Evolutionary conservation across 2,113 vertebrate species (phyloP).

Genomic region (Casuarius casuarius): DNA sequence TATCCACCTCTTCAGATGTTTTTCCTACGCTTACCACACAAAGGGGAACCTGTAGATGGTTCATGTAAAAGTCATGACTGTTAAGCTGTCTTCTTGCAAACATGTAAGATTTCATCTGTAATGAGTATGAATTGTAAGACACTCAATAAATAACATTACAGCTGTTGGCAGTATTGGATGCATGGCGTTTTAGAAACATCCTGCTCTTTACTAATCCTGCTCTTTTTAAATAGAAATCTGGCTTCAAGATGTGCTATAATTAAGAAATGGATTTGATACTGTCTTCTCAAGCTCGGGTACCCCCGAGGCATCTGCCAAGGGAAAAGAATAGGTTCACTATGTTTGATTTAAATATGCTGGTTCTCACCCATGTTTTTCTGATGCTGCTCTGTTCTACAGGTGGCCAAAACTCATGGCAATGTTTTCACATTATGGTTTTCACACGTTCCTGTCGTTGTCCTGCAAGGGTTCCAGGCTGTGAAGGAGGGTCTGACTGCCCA

Average conservation of each 20-base stretch:
- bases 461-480: slow-evolving; percentile 56
- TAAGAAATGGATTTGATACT: background rate
- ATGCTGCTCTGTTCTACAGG: slow-evolving; percentile 7
- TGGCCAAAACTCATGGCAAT: slow-evolving; percentile 34
- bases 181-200: background rate
- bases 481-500: slow-evolving; percentile 63
- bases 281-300: background rate
- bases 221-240: background rate
- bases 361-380: background rate
- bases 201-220: background rate
- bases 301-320: background rate
- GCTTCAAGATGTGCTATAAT: background rate
- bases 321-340: background rate
- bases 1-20: background rate
- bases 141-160: background rate
- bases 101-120: background rate
- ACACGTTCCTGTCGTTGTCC: background rate
- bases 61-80: background rate
- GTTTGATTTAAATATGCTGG: background rate
- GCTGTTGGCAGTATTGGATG: background rate
- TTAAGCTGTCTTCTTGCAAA: background rate
- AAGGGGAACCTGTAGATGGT: background rate
- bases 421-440: slow-evolving; percentile 52
- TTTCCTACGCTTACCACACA: background rate
- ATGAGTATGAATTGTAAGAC: background rate